These are phyloP conservation scores for Caradrina clavipalpis DNA, from an alignment of 2,888 invertebrate species.

Conservation along the genomic window DNA sequence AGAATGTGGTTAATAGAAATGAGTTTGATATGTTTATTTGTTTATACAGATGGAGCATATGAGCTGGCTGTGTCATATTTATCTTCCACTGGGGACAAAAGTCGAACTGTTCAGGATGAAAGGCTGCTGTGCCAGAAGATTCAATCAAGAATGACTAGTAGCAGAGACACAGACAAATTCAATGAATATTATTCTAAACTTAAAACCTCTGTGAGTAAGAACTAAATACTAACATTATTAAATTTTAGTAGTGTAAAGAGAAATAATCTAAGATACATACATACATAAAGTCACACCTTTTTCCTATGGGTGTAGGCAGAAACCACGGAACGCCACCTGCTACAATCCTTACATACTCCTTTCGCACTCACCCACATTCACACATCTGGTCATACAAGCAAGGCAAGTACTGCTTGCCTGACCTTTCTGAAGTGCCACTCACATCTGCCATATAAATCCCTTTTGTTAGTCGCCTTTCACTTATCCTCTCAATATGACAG, in stretches of 20 bases:
- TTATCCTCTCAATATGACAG: no score
- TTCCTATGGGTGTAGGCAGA: no score
- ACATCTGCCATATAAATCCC: no score
- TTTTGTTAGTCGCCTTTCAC: no score
- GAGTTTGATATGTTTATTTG: slow-evolving; percentile 5
- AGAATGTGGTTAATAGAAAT: not conserved
- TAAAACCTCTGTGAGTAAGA: slow-evolving; percentile 82
- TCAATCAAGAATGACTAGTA: slow-evolving; percentile 72
- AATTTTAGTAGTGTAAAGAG: not conserved
- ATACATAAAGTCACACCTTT: no score
- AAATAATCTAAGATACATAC: no score
- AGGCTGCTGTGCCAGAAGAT: slow-evolving; percentile 85
- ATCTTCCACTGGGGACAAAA: slow-evolving; percentile 80
- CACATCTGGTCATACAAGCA: no score
- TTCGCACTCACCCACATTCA: no score
- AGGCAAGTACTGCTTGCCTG: no score
- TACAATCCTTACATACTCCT: no score
- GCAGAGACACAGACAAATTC: slow-evolving; percentile 87
- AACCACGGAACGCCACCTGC: no score
- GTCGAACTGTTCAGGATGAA: slow-evolving; percentile 79
- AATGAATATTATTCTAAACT: slow-evolving; percentile 86
- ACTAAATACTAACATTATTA: not conserved
- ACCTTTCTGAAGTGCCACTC: no score
- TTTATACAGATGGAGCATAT: slow-evolving; percentile 82
- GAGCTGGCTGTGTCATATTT: slow-evolving; percentile 86